Evolutionary conservation across 2,113 vertebrate genomes (phyloP).

Genomic region (Tamias sibiricus): DNA sequence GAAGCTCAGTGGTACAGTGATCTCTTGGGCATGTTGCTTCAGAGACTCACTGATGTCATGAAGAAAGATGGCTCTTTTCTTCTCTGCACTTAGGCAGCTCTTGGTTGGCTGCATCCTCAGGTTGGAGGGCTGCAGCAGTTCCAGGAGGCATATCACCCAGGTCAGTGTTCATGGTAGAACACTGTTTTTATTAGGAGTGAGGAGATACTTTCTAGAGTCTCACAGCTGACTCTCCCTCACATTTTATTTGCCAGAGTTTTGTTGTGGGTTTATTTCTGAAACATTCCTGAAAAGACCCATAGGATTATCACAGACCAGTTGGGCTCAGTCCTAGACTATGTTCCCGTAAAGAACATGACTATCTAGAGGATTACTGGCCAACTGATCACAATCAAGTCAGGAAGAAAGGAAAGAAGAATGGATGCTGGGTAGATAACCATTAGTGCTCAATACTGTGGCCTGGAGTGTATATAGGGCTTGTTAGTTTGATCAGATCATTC

Average conservation of each 20-base stretch:
- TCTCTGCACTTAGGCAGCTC: background rate
- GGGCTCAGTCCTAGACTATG: background rate
- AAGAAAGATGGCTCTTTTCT: background rate
- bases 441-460: background rate
- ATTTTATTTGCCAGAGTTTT: background rate
- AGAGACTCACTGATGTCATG: background rate
- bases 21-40: background rate
- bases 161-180: background rate
- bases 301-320: background rate
- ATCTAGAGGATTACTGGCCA: background rate
- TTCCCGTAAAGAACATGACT: background rate
- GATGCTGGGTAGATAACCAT: background rate
- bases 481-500: background rate
- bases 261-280: background rate
- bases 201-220: background rate
- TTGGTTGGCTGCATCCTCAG: background rate
- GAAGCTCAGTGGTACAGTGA: background rate
- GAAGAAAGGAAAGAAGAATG: background rate
- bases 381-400: background rate
- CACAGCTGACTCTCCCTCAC: background rate
- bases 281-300: background rate
- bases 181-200: background rate
- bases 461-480: background rate
- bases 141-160: background rate
- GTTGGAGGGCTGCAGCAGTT: background rate